These are phyloP conservation scores for Cephus nigrinus DNA, from an alignment of 2,888 invertebrate genomes.

Conservation along the genomic window DNA sequence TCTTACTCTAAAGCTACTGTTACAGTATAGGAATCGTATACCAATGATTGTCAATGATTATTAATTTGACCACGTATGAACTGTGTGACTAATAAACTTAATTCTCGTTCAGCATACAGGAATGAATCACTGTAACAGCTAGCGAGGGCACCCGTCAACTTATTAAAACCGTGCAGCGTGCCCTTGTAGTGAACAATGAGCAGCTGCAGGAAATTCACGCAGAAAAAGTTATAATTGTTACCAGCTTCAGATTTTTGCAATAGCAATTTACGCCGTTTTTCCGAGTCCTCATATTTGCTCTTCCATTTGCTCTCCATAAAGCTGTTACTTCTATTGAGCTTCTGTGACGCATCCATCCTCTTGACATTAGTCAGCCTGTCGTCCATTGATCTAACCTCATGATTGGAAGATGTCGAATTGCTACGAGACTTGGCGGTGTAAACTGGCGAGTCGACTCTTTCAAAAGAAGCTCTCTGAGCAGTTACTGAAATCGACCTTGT, in stretches of 20 bases:
- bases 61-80: constrained; percentile 31
- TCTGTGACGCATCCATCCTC: constrained; percentile 25
- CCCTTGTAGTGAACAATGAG: background rate
- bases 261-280: constrained; percentile 75
- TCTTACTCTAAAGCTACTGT: no score
- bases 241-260: constrained; percentile 79
- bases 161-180: background rate
- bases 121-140: constrained; percentile 38
- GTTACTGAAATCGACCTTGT: constrained; percentile 54
- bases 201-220: background rate
- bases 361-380: constrained; percentile 16
- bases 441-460: constrained; percentile 44
- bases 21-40: background rate
- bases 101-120: constrained; percentile 29
- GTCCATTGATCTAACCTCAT: background rate
- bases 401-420: background rate
- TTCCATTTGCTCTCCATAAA: constrained; percentile 69
- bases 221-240: constrained; percentile 52
- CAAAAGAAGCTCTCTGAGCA: constrained; percentile 60
- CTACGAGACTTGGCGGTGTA: background rate
- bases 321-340: constrained; percentile 51
- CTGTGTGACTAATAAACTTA: constrained; percentile 35
- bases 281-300: constrained; percentile 77
- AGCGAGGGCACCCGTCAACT: background rate
- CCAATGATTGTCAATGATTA: constrained; percentile 17